Base-by-base conservation (phyloP, 1,140 invertebrate species). In the Aphelenchoides avenae region DNA sequence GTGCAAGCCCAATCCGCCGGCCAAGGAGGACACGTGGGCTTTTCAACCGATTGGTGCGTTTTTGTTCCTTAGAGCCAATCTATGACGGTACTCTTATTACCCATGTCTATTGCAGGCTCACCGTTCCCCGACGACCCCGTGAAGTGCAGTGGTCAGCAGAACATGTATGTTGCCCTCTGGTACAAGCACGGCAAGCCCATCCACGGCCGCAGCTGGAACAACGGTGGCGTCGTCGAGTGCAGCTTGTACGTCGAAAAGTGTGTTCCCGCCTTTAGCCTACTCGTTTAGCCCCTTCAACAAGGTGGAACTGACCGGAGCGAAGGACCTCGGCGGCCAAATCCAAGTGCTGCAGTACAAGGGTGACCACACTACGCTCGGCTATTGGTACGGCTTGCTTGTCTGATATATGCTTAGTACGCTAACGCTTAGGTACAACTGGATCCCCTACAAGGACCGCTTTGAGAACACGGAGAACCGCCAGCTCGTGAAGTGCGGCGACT, bases 41-140 rank as follows among this genome's bases (percentile, higher is more conserved):
- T 66, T 66, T 57, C 54, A n/a, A n/a, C n/a, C n/a, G n/a, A n/a
- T n/a, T n/a, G n/a, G n/a, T n/a, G n/a, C n/a, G n/a, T n/a, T n/a
- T n/a, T n/a, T n/a, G n/a, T n/a, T n/a, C n/a, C n/a, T n/a, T n/a
- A n/a, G n/a, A n/a, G n/a, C n/a, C n/a, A n/a, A n/a, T n/a, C n/a
- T n/a, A n/a, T n/a, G n/a, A n/a, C n/a, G n/a, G n/a, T n/a, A n/a
- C n/a, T n/a, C n/a, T n/a, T n/a, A n/a, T n/a, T n/a, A n/a, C n/a
- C 56, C 36, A 64, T 59, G 4, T n/a, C n/a, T n/a, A n/a, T n/a
- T 18, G 64, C 67, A 24, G 67, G 69, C 1, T 13, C 67, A 7
- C 64, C 67, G 22, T 69, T 69, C 31, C 68, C 57, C 5, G 69
- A 73, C 20, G 67, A 56, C 41, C 71, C 71, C 20, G 70, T 70